Base-by-base conservation (phyloP, 2,888 invertebrate genomes). In the Cryptops parisi region DNA sequence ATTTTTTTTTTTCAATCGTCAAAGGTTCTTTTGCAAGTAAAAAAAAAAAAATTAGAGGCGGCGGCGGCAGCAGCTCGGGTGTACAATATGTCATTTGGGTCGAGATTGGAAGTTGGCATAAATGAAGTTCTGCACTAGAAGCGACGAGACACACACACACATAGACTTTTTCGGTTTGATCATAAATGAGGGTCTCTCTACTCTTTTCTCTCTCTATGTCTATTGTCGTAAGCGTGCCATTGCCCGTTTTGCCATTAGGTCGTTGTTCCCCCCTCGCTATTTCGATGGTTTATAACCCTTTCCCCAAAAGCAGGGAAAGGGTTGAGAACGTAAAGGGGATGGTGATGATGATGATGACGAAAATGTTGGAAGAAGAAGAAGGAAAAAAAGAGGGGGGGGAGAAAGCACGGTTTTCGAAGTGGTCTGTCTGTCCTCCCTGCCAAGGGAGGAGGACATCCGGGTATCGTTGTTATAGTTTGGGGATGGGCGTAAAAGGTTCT, bases 251-350 rank as follows among this genome's bases (percentile, higher is more conserved):
- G n/a, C n/a, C n/a, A n/a, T n/a, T n/a, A n/a, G n/a, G n/a, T n/a
- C n/a, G n/a, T n/a, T n/a, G 6, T 33, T 17, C 23, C 38, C 23
- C 38, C 38, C 26, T 47, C 26, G 25, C 47, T n/a, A n/a, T n/a
- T 26, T 15, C 26, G 19, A 22, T 46, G 22, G 21, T 46, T 46
- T 33, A 27, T 33, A 48, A 48, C 48, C 48, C 48, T 48, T 48
- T 48, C 48, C 48, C 48, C 26, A 27, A 46, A 27, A 26, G 33
- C 38, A 23, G 48, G 19, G 33, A 48, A 33, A 33, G 48, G 48
- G 33, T 33, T 33, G 33, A 33, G 6, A n/a, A n/a, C n/a, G n/a
- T n/a, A n/a, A n/a, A n/a, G n/a, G n/a, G n/a, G n/a, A n/a, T n/a
- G n/a, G n/a, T n/a, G n/a, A n/a, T n/a, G n/a, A n/a, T n/a, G n/a